phyloP scores from a whole-genome alignment of 2,888 invertebrate genomes.

The Apotomis turbidana region DNA sequence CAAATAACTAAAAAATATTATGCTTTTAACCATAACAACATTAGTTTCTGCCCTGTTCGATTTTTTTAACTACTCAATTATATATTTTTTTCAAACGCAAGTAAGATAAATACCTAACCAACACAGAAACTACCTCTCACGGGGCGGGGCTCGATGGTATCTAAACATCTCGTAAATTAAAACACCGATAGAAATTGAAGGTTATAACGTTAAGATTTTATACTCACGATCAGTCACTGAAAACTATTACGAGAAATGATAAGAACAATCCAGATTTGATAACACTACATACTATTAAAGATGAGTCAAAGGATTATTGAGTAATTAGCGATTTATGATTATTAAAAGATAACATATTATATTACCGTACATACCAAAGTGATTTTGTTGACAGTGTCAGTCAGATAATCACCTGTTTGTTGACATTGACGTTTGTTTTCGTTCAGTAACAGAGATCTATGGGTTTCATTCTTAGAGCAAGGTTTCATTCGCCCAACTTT shows the following conservation, averaged over 20 bases:
- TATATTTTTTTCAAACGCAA: background rate
- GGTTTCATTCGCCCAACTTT: too few species aligned
- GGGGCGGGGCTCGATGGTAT: conserved; percentile 2
- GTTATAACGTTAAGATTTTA: background rate
- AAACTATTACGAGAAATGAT: background rate
- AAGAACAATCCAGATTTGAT: too few species aligned
- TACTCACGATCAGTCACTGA: conserved; percentile 15
- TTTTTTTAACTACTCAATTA: background rate
- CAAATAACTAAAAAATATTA: background rate
- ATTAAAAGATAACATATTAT: conserved; percentile 1
- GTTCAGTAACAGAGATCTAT: background rate
- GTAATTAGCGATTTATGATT: conserved; percentile 1
- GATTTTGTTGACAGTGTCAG: background rate
- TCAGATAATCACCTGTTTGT: background rate
- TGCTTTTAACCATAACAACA: background rate
- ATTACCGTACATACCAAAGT: background rate
- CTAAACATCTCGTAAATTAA: conserved; percentile 7
- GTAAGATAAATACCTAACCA: background rate
- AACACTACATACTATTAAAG: conserved; percentile 8
- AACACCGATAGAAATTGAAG: background rate
- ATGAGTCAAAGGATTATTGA: background rate
- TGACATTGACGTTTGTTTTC: conserved; percentile 10
- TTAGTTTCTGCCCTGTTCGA: background rate
- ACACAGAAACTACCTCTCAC: background rate
- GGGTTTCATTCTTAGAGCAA: too few species aligned